Evolutionary conservation across 2,113 vertebrate genomes (phyloP), one percentile per base, ranked within the genome.

Genomic region (Blennius ocellaris): DNA sequence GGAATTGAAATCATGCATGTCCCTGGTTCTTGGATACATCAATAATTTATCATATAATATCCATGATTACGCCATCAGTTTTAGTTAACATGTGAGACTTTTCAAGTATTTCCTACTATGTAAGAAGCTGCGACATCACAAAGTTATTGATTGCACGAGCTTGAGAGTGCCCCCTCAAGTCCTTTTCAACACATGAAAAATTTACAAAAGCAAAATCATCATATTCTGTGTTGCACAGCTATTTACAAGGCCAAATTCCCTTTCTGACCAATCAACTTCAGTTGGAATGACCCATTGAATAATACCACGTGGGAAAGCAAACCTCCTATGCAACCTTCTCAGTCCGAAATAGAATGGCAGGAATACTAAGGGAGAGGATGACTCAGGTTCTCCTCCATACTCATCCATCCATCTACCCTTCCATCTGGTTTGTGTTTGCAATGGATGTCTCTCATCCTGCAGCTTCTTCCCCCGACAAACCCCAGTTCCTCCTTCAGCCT

Each of bases 361-460:
- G 44, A 76, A 68, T 56, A 71, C 4, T 0, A 16, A 78, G 16
- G 63, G 45, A 62, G 39, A 67, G 60, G 49, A 78, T 89, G 88
- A 90, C 82, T 92, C 85, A 89, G 82, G 84, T 76, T 89, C 84
- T 87, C 86, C 83, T 83, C 51, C 73, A 69, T 57, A 45, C 56
- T 79, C 78, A 77, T 89, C 81, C 68, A 67, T 84, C 80, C 56
- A 6, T 85, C 74, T 45, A 51, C 84, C 77, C 64, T 51, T 88
- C 74, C 92, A 90, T 92, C 90, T 92, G 90, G 84, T 90, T 90
- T 83, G 66, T 2, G 49, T 93, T 92, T 92, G 74, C 81, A 30
- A 69, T 91, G 68, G 77, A 86, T 87, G 70, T 85, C 80, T 89
- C 83, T 82, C 73, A 82, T 88, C 80, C 73, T 80, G 63, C 53